Percentiles rank a stretch among this genome's conserved stretches.
These are phyloP conservation scores for Marmota flaviventris DNA, from an alignment of 2,113 vertebrate genomes.

Conservation along the genomic window DNA sequence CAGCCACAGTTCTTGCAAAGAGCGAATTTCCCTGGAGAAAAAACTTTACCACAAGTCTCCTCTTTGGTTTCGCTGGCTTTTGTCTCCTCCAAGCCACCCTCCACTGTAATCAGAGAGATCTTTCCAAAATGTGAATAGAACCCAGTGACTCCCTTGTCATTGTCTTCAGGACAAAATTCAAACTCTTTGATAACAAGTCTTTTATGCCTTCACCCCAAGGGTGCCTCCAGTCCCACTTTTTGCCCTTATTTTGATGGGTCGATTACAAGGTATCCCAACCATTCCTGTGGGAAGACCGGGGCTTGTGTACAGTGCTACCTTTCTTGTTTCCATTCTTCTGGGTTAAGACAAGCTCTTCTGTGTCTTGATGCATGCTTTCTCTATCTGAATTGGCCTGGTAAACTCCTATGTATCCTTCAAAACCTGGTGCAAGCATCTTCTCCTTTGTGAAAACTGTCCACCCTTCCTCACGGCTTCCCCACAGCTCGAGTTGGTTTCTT, in stretches of 20 bases:
- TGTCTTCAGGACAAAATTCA: constrained; percentile 10
- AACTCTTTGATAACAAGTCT: neutral
- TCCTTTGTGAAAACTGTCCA: neutral
- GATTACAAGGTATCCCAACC: neutral
- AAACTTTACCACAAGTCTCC: constrained; percentile 58
- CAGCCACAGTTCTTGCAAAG: neutral
- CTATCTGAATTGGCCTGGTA: neutral
- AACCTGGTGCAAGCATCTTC: neutral
- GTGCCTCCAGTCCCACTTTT: neutral
- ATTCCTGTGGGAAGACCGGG: too few relatives aligned
- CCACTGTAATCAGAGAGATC: constrained; percentile 63
- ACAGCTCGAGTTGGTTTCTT: neutral
- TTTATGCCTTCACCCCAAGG: neutral
- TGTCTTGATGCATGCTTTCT: neutral
- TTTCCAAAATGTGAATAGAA: constrained; percentile 58
- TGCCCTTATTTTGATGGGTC: neutral
- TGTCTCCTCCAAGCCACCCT: constrained; percentile 56
- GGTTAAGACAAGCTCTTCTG: neutral
- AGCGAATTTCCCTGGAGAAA: constrained; percentile 55
- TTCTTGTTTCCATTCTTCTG: too few relatives aligned
- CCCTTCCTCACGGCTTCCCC: too few relatives aligned
- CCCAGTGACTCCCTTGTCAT: neutral
- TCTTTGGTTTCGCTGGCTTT: constrained; percentile 70
- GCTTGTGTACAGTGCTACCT: too few relatives aligned
- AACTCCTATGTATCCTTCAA: neutral